phyloP scores from a whole-genome alignment of 2,888 invertebrate genomes.

The Torymus texanus region DNA sequence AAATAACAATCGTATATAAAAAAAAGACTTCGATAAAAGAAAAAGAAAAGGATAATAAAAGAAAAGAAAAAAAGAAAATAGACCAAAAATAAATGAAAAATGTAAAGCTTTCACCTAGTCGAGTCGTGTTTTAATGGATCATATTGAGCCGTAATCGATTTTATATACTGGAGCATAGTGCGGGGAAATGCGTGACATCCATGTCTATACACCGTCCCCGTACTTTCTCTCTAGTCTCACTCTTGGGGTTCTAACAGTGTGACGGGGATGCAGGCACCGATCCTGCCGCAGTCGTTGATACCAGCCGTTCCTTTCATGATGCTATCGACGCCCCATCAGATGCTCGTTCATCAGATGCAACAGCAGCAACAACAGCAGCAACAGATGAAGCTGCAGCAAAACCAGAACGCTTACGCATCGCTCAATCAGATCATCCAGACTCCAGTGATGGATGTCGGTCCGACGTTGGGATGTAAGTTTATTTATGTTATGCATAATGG shows the following conservation, averaged over 20 bases:
- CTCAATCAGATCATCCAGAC: conserved; percentile 2
- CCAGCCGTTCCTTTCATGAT: conserved; percentile 16
- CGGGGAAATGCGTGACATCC: conserved; percentile 61
- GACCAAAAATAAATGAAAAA: no score
- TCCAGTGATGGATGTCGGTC: background rate
- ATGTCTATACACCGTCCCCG: conserved; percentile 60
- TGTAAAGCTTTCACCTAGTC: no score
- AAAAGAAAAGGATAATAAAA: no score
- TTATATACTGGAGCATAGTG: conserved; percentile 49
- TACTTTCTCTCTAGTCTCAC: conserved; percentile 69
- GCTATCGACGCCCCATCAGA: background rate
- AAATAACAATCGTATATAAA: no score
- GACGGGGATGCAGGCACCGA: conserved; percentile 72
- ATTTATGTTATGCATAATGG: background rate
- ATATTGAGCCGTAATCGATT: background rate
- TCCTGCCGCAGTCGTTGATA: conserved; percentile 61
- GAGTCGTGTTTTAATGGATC: no score
- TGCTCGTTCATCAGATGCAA: conserved; percentile 5
- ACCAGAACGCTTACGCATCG: background rate
- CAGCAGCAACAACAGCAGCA: conserved; percentile 7
- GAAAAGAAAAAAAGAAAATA: no score
- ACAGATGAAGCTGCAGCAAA: background rate
- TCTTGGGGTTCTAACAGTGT: conserved; percentile 74
- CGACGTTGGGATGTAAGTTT: conserved; percentile 38
- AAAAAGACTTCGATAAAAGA: no score